Evolutionary conservation across 1,140 invertebrate genomes (phyloP), one percentile per base, ranked within the genome.

Genomic region (Nephotettix cincticeps): DNA sequence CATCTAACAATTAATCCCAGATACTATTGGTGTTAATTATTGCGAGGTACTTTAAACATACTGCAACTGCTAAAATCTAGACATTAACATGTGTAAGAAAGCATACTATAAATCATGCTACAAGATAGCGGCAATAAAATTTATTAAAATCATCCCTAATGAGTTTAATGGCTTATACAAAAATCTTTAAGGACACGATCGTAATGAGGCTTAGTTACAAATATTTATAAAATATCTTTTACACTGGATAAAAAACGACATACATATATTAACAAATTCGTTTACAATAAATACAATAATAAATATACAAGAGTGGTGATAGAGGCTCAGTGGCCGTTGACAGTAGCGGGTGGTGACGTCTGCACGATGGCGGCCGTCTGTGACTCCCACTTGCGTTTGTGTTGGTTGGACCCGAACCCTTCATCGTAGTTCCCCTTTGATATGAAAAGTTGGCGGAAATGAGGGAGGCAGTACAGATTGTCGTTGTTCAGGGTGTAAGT

Each of bases 361-460:
- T 1, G 9, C 14, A 23, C 54, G 32, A n/a, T 69, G 67, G 19
- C 58, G 11, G 36, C 69, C 32, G 47, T 65, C 32, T 1, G 61
- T 21, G 72, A 73, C 51, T 80, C 72, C 87, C 87, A 88, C 78
- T 88, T 89, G 71, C 86, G 84, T 79, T 88, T 88, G 75, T 88
- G 86, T 61, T 87, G 87, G 76, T 87, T 85, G 1, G 85, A 79
- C 23, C 87, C 87, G 78, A 93, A 93, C 23, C 90, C 91, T 77
- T 92, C 91, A 75, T 94, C 92, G 79, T 94, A 93, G 81, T 93
- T 93, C 43, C 92, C 92, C 81, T 92, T 91, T n/a, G 89, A 85
- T 76, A 91, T 91, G 78, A 93, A 93, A 1, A 93, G 83, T 78
- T 93, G 90, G 77, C 92, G 93, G 81, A 92, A 93, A 78, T 93